phyloP scores from a whole-genome alignment of 2,888 invertebrate genomes.

The Monochamus alternatus region DNA sequence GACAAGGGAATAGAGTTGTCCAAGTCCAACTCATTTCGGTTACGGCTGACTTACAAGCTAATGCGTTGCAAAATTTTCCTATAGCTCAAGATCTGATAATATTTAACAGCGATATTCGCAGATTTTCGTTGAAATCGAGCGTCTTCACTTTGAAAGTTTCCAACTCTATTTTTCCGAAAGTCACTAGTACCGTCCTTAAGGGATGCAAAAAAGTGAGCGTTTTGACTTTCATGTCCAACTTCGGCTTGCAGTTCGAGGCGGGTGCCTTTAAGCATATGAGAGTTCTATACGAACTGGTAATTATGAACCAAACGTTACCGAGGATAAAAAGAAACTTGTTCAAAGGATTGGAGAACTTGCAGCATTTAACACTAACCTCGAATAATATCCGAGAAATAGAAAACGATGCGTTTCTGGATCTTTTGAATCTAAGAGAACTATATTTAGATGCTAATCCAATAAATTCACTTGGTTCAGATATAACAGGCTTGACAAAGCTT shows the following conservation, averaged over 20 bases:
- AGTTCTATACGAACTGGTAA: background rate
- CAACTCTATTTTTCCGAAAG: conserved; percentile 6
- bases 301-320: background rate
- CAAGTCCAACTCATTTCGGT: background rate
- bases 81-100: background rate
- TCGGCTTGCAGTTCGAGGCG: background rate
- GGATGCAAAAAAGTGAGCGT: background rate
- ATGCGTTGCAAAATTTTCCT: background rate
- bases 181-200: background rate
- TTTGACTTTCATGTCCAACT: background rate
- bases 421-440: background rate
- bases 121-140: background rate
- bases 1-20: no score
- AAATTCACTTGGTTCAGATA: background rate
- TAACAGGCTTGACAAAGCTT: background rate
- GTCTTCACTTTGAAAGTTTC: background rate
- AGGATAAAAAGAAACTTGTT: background rate
- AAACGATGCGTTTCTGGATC: conserved; percentile 3
- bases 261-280: background rate
- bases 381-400: background rate
- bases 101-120: background rate
- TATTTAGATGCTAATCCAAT: background rate
- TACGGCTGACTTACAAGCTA: background rate
- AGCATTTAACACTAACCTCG: background rate
- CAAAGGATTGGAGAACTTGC: background rate